phyloP scores from a whole-genome alignment of 2,113 vertebrate genomes.

The Tyto alba region DNA sequence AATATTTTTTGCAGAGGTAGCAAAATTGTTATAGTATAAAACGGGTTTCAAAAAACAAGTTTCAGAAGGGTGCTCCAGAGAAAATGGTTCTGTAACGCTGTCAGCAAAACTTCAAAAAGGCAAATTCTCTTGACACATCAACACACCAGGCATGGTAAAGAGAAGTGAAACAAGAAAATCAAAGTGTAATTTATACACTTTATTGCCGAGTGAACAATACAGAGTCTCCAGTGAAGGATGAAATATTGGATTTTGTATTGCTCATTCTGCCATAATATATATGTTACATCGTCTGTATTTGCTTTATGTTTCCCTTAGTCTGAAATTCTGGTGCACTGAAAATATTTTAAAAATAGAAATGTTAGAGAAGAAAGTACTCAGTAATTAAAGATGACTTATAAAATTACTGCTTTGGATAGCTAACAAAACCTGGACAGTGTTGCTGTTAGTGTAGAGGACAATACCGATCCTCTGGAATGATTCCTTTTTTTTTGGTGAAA shows the following conservation, averaged over 20 bases:
- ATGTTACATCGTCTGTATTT: not conserved
- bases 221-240: not conserved
- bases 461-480: not conserved
- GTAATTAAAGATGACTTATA: not conserved
- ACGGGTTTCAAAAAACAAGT: not conserved
- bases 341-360: not conserved
- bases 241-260: constrained; percentile 33
- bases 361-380: not conserved
- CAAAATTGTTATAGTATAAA: constrained; percentile 9
- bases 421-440: not conserved
- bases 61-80: constrained; percentile 26
- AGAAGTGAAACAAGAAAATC: constrained; percentile 38
- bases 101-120: constrained; percentile 39
- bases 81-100: constrained; percentile 2
- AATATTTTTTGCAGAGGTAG: constrained; percentile 38
- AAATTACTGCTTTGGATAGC: not conserved
- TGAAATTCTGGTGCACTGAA: not conserved
- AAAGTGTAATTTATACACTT: constrained; percentile 45
- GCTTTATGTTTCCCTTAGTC: not conserved
- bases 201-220: not conserved
- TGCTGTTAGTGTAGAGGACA: not conserved
- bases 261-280: not conserved
- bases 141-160: not conserved
- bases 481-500: not conserved
- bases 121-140: constrained; percentile 22